Evolutionary conservation across 1,140 invertebrate species (phyloP).

Genomic region (Danaus plexippus): DNA sequence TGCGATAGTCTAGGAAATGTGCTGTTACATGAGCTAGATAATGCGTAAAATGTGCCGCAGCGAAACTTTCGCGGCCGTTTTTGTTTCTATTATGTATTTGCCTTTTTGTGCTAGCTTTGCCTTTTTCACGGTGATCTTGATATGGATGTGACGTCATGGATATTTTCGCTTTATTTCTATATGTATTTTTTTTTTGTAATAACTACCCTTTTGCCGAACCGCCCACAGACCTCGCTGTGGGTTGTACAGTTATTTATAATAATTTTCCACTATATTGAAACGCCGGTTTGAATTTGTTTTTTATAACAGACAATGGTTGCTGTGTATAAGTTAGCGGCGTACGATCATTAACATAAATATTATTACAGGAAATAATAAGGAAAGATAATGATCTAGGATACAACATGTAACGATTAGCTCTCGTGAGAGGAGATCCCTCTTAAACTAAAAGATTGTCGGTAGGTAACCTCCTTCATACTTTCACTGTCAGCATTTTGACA

Average conservation of each 20-base stretch:
- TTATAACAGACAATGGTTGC: slow-evolving; percentile 4
- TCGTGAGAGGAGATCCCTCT: slow-evolving; percentile 2
- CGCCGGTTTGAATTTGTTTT: slow-evolving; percentile 8
- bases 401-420: too few relatives aligned
- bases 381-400: background rate
- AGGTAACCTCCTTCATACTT: slow-evolving; percentile 7
- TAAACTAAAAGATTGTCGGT: slow-evolving; percentile 5
- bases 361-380: background rate
- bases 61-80: slow-evolving; percentile 50
- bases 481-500: too few relatives aligned
- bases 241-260: slow-evolving; percentile 22
- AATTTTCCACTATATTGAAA: slow-evolving; percentile 20
- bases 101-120: slow-evolving; percentile 49
- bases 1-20: slow-evolving; percentile 46
- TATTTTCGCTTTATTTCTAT: slow-evolving; percentile 28
- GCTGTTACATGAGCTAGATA: slow-evolving; percentile 47
- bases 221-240: slow-evolving; percentile 14
- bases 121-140: slow-evolving; percentile 46
- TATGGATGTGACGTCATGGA: slow-evolving; percentile 39
- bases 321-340: slow-evolving; percentile 2
- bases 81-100: slow-evolving; percentile 57
- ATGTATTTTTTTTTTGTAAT: slow-evolving; percentile 21
- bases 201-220: slow-evolving; percentile 22
- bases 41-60: slow-evolving; percentile 54
- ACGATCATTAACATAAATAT: background rate